A percentile compares a stretch with the other conserved stretches of the same genome.
Evolutionary conservation across 2,113 vertebrate genomes (phyloP).

Genomic region (Cnemophilus loriae): DNA sequence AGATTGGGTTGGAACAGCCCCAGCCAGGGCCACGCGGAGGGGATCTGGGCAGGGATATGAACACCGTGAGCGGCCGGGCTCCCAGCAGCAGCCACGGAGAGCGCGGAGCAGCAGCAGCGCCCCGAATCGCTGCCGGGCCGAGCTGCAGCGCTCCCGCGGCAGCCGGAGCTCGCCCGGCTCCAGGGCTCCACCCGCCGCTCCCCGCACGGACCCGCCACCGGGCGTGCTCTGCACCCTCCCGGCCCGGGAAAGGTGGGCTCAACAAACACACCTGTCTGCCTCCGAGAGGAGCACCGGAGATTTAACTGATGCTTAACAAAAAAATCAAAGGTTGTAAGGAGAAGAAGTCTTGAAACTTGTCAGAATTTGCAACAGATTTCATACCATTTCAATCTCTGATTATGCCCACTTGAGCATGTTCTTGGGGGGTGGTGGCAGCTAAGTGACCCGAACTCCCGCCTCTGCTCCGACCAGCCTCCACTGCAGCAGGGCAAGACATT

Average conservation of each 20-base stretch:
- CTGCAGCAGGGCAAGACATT: background rate
- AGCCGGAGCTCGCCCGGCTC: background rate
- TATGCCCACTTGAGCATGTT: rapidly evolving
- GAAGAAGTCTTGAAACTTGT: background rate
- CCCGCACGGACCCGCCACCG: background rate
- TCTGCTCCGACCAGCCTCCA: background rate
- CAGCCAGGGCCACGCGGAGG: background rate
- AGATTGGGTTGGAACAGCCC: background rate
- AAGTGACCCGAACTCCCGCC: background rate
- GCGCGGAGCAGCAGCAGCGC: background rate
- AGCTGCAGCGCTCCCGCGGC: background rate
- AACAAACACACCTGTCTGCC: background rate
- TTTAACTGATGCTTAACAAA: background rate
- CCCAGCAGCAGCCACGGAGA: background rate
- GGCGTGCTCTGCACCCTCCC: background rate
- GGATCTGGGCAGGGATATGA: background rate
- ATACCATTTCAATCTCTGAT: background rate
- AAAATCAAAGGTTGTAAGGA: background rate
- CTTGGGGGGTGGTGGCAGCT: background rate
- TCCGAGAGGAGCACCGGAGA: no score
- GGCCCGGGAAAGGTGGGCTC: background rate
- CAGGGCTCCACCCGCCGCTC: background rate
- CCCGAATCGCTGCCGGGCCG: background rate
- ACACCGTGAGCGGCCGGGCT: background rate
- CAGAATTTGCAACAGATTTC: background rate